Percentiles rank a stretch among this genome's conserved stretches.
Conservation (phyloP, 2,888 invertebrate genomes). For the Idaea aversata region DNA sequence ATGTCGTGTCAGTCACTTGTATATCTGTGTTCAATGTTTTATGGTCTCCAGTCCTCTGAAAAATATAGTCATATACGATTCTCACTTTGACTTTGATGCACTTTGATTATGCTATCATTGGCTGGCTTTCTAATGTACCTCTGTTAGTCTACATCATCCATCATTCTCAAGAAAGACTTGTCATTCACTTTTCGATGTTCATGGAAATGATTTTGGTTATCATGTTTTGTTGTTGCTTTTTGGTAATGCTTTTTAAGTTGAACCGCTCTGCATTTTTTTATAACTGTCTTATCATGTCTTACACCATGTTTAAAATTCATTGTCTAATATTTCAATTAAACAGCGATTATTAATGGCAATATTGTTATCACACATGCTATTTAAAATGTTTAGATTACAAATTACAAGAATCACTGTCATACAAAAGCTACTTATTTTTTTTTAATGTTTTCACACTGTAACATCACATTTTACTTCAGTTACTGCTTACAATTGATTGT, state of each 20-base stretch:
- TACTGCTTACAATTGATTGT: slow-evolving; percentile 21
- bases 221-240: slow-evolving; percentile 20
- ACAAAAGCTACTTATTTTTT: background rate
- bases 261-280: slow-evolving; percentile 75
- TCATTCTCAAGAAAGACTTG: background rate
- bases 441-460: background rate
- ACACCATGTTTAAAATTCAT: background rate
- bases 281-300: background rate
- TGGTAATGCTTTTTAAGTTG: slow-evolving; percentile 50
- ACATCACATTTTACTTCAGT: background rate
- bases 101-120: slow-evolving; percentile 14
- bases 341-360: background rate
- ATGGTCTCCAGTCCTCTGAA: background rate
- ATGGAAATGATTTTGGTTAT: slow-evolving; percentile 13
- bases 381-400: background rate
- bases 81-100: background rate
- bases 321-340: background rate
- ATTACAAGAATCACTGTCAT: background rate
- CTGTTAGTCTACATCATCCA: slow-evolving; percentile 9
- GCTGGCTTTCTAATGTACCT: slow-evolving; percentile 9
- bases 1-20: slow-evolving; percentile 46
- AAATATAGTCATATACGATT: background rate
- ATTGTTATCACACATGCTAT: background rate
- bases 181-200: background rate
- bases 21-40: slow-evolving; percentile 28